phyloP scores from a whole-genome alignment of 2,113 vertebrate genomes.

The Arenaria interpres region DNA sequence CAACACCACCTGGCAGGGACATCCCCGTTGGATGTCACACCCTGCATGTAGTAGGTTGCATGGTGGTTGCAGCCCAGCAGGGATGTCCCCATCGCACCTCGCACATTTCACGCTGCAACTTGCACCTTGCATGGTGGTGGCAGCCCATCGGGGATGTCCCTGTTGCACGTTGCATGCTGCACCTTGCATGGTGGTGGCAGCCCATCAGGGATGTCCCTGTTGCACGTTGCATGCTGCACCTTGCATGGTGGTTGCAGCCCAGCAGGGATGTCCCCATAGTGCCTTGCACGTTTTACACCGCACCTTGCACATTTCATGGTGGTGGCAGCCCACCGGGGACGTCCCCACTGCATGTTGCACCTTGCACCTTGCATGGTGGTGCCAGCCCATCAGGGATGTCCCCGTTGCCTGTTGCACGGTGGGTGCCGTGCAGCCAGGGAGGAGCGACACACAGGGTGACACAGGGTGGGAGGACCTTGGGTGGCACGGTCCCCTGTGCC shows the following conservation, averaged over 20 bases:
- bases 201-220: not conserved
- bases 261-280: not conserved
- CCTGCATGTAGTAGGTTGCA: too few relatives aligned
- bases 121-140: not conserved
- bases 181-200: not conserved
- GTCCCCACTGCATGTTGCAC: not conserved
- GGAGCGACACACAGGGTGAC: not conserved
- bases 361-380: too few relatives aligned
- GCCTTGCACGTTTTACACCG: too few relatives aligned
- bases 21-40: rapidly evolving
- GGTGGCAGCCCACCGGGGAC: not conserved
- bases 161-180: rapidly evolving
- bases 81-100: too few relatives aligned
- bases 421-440: rapidly evolving
- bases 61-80: not conserved
- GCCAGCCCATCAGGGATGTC: not conserved
- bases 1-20: not conserved
- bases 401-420: rapidly evolving
- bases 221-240: not conserved
- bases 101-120: not conserved
- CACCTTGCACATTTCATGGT: not conserved
- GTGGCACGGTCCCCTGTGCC: not conserved
- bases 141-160: not conserved
- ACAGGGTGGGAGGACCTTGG: too few relatives aligned
- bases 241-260: not conserved